Evolutionary conservation across 2,888 invertebrate species (phyloP).

Genomic region (Epiblema foenella): DNA sequence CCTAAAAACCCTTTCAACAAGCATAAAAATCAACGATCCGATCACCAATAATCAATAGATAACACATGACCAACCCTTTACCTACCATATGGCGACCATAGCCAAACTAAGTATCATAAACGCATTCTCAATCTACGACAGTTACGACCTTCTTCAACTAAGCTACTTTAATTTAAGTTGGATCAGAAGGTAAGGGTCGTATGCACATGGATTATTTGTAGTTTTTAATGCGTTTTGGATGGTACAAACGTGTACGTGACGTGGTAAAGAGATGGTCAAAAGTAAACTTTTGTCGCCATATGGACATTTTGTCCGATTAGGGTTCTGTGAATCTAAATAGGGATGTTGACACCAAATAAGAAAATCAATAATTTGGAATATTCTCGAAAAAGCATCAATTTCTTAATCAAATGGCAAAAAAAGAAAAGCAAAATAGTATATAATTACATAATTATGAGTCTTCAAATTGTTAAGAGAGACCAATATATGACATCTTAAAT

Average conservation of each 20-base stretch:
- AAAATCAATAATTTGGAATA: too few relatives aligned
- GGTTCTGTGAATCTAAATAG: constrained; percentile 3
- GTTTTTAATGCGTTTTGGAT: constrained; percentile 5
- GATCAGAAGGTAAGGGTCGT: not conserved
- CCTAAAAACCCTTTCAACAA: not conserved
- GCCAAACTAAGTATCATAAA: not conserved
- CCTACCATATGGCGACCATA: constrained; percentile 34
- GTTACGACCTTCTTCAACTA: not conserved
- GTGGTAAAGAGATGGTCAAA: constrained; percentile 26
- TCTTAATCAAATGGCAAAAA: too few relatives aligned
- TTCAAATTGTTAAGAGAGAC: too few relatives aligned
- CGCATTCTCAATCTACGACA: not conserved
- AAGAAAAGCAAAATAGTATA: too few relatives aligned
- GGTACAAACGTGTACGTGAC: constrained; percentile 16
- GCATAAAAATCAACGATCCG: constrained; percentile 38
- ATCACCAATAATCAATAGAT: constrained; percentile 42
- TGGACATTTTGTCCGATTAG: constrained; percentile 26
- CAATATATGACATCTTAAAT: too few relatives aligned
- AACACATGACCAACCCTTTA: constrained; percentile 38
- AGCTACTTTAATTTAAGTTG: not conserved
- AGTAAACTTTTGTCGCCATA: constrained; percentile 26
- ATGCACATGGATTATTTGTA: not conserved
- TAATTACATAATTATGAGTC: too few relatives aligned
- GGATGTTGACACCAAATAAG: too few relatives aligned
- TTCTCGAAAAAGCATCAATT: too few relatives aligned